Conservation (phyloP, 1,140 invertebrate species). For the Zophobas morio region DNA sequence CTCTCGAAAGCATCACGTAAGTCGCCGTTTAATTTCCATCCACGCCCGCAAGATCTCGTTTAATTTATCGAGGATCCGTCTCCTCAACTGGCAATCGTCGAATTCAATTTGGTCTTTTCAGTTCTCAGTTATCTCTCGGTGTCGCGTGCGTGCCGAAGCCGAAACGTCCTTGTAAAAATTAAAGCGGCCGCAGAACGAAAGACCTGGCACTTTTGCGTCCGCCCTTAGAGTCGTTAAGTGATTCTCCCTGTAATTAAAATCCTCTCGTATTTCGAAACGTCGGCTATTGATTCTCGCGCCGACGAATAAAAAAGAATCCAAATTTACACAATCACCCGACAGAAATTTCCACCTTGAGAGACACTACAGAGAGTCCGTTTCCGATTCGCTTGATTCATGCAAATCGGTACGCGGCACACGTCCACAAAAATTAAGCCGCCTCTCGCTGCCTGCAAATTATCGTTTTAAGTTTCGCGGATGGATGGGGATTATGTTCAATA, state of each 20-base stretch:
- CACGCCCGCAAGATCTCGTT: constrained; percentile 13
- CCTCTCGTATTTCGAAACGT: constrained; percentile 23
- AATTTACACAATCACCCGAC: constrained; percentile 19
- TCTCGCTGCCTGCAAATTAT: too few relatives aligned
- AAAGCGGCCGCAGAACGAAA: background rate
- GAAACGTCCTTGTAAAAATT: background rate
- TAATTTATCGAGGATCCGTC: constrained; percentile 32
- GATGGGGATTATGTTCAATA: too few relatives aligned
- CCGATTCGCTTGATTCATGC: background rate
- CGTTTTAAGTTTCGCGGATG: too few relatives aligned
- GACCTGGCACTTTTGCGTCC: background rate
- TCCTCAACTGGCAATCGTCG: constrained; percentile 12
- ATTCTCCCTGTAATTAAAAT: constrained; percentile 21
- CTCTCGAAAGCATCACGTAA: too few relatives aligned
- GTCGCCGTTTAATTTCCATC: constrained; percentile 11
- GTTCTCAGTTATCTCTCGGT: constrained; percentile 17
- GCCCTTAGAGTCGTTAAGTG: constrained; percentile 4
- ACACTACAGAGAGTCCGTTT: background rate
- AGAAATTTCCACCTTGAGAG: constrained; percentile 2
- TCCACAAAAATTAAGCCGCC: background rate
- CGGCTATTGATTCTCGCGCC: constrained; percentile 18
- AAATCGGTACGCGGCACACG: background rate
- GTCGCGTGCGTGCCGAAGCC: constrained; percentile 17
- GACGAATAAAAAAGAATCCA: constrained; percentile 11
- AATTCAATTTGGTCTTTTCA: constrained; percentile 19